Evolutionary conservation across 2,888 invertebrate species (phyloP), one percentile per base, ranked within the genome.

Genomic region (Periphyllus acericola): DNA sequence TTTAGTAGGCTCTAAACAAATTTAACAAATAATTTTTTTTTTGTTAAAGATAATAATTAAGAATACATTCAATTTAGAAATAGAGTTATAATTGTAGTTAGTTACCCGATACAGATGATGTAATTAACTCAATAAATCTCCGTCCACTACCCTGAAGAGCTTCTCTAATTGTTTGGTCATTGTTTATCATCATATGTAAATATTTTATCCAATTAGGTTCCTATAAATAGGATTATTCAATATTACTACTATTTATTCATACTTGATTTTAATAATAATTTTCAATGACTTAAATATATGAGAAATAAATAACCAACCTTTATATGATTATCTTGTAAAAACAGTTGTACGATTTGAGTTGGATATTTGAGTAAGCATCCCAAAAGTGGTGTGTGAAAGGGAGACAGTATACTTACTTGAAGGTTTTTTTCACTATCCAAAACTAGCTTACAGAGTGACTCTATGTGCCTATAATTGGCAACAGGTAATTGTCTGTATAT

Each of bases 401-500:
- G 96, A 90, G 97, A 97, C 4, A 97, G 97, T 17, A 97, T 96
- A 92, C 98, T 98, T 81, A 98, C 95, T 91, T 96, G 93, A 71
- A 99, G 93, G 29, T 95, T 95, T 91, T 96, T 97, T 92, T 99
- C 99, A 0, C 97, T 96, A 91, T 96, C 96, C 90, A 99, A 92
- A 34, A 98, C 96, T 5, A 97, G 93, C 86, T 95, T 94, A 90
- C 96, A 95, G 3, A 99, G 92, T 2, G 96, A 95, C 89, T 97
- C 97, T 85, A 98, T 96, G 91, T 97, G 97, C 90, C 96, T 96
- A 1, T 95, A 94, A 0, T 96, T 95, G 3, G 98, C 97, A 0
- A 97, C 97, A 0, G 98, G 98, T 84, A 98, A 97, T 92, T 98
- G 96, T 91, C 97, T 96, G 92, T 97, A 98, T 91, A 99, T 96